phyloP scores from a whole-genome alignment of 1,140 invertebrate genomes.

The Caenorhabditis elegans region WBcel235 BX284602.5:8012501-8013000 shows the following conservation, averaged over 20 bases:
- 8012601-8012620: too few species aligned
- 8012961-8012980: neutral
- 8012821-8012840: neutral
- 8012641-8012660: too few species aligned
- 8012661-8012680: neutral
- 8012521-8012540: neutral
- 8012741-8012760: neutral
- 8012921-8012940: neutral
- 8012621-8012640: too few species aligned
- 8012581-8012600: too few species aligned
- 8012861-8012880: neutral
- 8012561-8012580: too few species aligned
- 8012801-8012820: neutral
- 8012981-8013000: too few species aligned
- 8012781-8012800: neutral
- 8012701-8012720: neutral
- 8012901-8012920: neutral
- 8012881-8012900: neutral
- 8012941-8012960: neutral
- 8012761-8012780: neutral
- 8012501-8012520: conserved; percentile 1
- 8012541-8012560: neutral
- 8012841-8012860: neutral
- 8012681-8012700: conserved; percentile 5
- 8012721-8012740: neutral